Base-by-base conservation (phyloP, 2,888 invertebrate species). In the Ganaspis brasiliensis region DNA sequence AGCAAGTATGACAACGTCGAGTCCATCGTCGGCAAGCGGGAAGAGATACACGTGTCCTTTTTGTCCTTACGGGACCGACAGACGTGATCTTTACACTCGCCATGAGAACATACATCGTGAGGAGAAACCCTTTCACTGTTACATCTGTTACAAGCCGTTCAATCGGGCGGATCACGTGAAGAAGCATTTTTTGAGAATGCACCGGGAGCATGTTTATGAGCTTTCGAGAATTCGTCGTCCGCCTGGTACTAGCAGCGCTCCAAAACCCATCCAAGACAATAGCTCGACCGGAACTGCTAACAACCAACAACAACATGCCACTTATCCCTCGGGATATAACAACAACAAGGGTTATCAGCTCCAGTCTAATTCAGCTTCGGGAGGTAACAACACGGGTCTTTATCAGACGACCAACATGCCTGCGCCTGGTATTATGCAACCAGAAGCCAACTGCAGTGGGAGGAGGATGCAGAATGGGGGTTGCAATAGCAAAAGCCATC, bases 81-180 rank as follows among this genome's bases (percentile, higher is more conserved):
- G 98, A 16, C 94, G 97, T 81, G 98, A 98, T 92, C 93, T 98
- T 59, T 98, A 96, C 92, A 97, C 97, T 55, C 94, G 98, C 45
- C 98, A 98, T 91, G 97, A 98, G 92, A 98, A 97, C 91, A 98
- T 98, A 82, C 98, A 98, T 90, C 95, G 97, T 85, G 97, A 97
- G 90, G 97, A 98, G 90, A 98, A 98, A 90, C 98, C 98, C 6
- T 98, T 98, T 91, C 97, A 97, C 90, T 98, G 98, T 91, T 98
- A 98, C 91, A 95, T 97, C 40, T 98, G 98, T 90, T 95, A 96
- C 90, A 97, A 98, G 92, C 97, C 97, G 91, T 98, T 98, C 92
- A 98, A 98, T 92, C 94, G 98, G 72, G 98, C 98, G 52, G 98
- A 98, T 92, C 98, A 98, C 90, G 98, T 98, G 61, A 98, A 98